phyloP scores from a whole-genome alignment of 2,113 vertebrate species.

The Apistogramma diplotaenia region DNA sequence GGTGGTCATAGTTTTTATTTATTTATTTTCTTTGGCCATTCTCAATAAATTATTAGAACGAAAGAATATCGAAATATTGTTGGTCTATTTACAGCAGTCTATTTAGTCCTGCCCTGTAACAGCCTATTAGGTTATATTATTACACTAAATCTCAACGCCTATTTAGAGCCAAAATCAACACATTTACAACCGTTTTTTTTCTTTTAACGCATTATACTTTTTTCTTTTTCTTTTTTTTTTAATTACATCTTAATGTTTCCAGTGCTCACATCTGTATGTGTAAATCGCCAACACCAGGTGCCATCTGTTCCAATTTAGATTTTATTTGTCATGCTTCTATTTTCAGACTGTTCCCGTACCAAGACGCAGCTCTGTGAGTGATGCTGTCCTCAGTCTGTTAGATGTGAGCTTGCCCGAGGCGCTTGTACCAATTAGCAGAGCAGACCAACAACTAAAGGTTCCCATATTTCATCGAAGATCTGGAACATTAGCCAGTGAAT shows the following conservation, averaged over 20 bases:
- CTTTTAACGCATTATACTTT: not conserved
- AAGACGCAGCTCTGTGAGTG: constrained; percentile 19
- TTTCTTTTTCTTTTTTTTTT: not conserved
- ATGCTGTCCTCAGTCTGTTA: constrained; percentile 25
- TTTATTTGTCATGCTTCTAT: constrained; percentile 32
- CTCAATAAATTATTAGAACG: not conserved
- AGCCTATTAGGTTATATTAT: not conserved
- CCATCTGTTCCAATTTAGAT: constrained; percentile 21
- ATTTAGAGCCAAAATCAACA: constrained; percentile 1
- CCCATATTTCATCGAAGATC: constrained; percentile 52
- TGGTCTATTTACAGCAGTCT: not conserved
- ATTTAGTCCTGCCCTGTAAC: not conserved
- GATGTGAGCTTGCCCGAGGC: constrained; percentile 48
- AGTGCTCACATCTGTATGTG: not conserved
- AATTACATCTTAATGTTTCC: not conserved
- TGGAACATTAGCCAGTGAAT: constrained; percentile 49
- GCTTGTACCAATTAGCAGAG: constrained; percentile 61
- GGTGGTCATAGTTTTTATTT: not conserved
- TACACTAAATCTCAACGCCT: not conserved
- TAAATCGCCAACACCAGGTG: not conserved
- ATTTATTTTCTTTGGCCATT: not conserved
- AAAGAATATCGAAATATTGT: not conserved
- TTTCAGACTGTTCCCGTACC: not conserved
- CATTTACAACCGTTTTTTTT: not conserved
- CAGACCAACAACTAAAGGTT: constrained; percentile 48